Conservation (phyloP, 2,888 invertebrate genomes). For the Rhingia rostrata region DNA sequence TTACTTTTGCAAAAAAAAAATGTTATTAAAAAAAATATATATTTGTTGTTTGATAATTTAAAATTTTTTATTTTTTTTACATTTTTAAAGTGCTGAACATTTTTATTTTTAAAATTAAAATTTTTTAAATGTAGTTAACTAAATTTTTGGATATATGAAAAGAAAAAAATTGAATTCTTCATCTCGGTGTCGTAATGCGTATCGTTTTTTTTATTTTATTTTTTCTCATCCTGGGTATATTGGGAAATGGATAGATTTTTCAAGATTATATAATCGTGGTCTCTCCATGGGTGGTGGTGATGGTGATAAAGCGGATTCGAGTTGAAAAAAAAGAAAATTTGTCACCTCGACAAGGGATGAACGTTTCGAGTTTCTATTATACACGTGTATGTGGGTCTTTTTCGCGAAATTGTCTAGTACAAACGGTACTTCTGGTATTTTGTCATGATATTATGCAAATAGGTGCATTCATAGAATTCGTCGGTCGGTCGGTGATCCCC, state of each 20-base stretch:
- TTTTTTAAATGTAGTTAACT: neutral
- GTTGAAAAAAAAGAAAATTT: conserved; percentile 19
- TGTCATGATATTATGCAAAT: neutral
- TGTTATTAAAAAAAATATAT: neutral
- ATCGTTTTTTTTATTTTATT: conserved; percentile 20
- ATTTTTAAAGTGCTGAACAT: too few species aligned
- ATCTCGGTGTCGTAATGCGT: conserved; percentile 40
- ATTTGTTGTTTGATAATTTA: neutral
- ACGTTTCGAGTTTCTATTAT: conserved; percentile 11
- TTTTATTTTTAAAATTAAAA: too few species aligned
- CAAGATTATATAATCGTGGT: conserved; percentile 58
- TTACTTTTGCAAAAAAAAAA: neutral
- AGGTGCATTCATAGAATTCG: conserved; percentile 33
- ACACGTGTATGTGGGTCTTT: conserved; percentile 51
- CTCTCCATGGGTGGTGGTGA: conserved; percentile 25
- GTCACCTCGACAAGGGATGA: neutral
- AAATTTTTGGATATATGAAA: neutral
- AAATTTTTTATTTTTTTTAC: neutral
- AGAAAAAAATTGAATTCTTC: conserved; percentile 19
- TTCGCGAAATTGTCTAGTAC: conserved; percentile 15
- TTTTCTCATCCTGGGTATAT: conserved; percentile 17
- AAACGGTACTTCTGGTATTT: conserved; percentile 11
- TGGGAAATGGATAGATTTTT: conserved; percentile 34
- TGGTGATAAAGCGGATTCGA: neutral
- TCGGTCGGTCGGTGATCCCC: conserved; percentile 11